Evolutionary conservation across 2,113 vertebrate species (phyloP).

Genomic region (Felis chaus): DNA sequence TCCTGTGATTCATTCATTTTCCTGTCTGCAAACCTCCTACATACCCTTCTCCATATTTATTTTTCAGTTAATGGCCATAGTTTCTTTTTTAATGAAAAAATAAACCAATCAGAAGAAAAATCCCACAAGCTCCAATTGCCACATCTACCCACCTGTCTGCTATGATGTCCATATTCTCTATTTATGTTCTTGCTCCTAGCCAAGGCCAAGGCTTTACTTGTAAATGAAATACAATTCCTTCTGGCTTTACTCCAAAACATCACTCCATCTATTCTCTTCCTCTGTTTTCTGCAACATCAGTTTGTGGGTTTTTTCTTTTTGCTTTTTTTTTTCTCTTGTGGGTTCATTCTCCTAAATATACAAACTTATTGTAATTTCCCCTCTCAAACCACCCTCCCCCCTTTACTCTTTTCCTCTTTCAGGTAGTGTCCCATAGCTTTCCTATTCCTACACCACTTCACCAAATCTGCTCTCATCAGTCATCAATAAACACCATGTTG

Average conservation of each 20-base stretch:
- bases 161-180: not conserved
- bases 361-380: not conserved
- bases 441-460: not conserved
- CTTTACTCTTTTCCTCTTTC: not conserved
- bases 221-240: not conserved
- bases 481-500: not conserved
- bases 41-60: not conserved
- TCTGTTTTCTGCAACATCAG: not conserved
- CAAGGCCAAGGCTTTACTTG: not conserved
- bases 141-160: not conserved
- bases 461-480: not conserved
- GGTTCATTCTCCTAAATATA: not conserved
- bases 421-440: not conserved
- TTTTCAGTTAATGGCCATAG: not conserved
- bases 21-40: not conserved
- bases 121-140: not conserved
- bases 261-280: not conserved
- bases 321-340: not conserved
- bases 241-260: not conserved
- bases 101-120: not conserved
- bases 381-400: not conserved
- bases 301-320: not conserved
- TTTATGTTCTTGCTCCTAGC: not conserved
- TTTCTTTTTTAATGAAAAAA: not conserved
- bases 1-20: constrained; percentile 7